phyloP scores from a whole-genome alignment of 2,888 invertebrate genomes.

The Agrochola macilenta region DNA sequence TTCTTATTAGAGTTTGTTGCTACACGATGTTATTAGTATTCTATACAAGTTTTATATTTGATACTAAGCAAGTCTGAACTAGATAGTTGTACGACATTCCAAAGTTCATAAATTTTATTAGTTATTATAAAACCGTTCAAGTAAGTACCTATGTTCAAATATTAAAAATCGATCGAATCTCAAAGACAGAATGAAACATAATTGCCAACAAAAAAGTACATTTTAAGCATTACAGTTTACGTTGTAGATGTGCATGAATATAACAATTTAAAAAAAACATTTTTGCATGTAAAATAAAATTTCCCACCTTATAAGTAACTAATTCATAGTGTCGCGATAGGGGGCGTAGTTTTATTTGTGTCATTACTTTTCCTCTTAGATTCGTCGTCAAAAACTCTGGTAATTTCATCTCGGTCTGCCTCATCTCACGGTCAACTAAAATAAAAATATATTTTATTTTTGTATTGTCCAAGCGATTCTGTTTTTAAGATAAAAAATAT shows the following conservation, averaged over 20 bases:
- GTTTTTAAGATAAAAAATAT: not conserved
- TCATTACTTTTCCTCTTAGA: constrained; percentile 91
- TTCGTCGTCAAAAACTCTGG: constrained; percentile 89
- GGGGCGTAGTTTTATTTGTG: constrained; percentile 89
- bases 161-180: not conserved
- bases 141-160: not conserved
- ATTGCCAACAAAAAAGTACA: not conserved
- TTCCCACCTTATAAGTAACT: constrained; percentile 74
- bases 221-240: not conserved
- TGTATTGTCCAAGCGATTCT: not conserved
- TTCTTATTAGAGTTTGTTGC: not conserved
- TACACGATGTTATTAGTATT: not conserved
- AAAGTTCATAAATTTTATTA: constrained; percentile 1
- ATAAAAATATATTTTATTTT: constrained; percentile 30
- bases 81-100: not conserved
- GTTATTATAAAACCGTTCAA: no score
- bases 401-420: constrained; percentile 71
- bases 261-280: not conserved
- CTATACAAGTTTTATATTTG: constrained; percentile 9
- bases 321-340: constrained; percentile 74
- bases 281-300: not conserved
- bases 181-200: not conserved
- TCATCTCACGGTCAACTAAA: constrained; percentile 69
- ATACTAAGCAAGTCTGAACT: not conserved
- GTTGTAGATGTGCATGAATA: not conserved